These are phyloP conservation scores for Drosophila rufa DNA, from an alignment of 1,140 invertebrate genomes.

Conservation along the genomic window DNA sequence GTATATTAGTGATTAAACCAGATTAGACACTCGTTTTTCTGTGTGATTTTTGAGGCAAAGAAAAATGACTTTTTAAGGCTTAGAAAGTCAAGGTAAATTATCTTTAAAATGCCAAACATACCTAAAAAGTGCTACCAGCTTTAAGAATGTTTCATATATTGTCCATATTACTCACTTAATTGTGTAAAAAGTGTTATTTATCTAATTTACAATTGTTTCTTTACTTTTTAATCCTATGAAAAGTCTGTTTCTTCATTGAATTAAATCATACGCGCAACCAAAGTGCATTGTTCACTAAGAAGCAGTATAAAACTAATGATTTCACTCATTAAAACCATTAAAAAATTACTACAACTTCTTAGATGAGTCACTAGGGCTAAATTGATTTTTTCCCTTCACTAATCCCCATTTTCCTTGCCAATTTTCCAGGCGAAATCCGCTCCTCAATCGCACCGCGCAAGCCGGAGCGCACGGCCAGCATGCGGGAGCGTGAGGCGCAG, in stretches of 20 bases:
- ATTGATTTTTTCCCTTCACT: not conserved
- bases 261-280: too few relatives aligned
- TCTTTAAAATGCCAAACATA: too few relatives aligned
- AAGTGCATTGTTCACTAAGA: not conserved
- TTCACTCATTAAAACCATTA: not conserved
- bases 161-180: too few relatives aligned
- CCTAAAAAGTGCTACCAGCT: too few relatives aligned
- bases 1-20: too few relatives aligned
- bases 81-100: not conserved
- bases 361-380: not conserved
- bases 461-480: slow-evolving; percentile 92
- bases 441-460: slow-evolving; percentile 91
- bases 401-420: not conserved
- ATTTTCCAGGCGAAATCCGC: slow-evolving; percentile 88
- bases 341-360: too few relatives aligned
- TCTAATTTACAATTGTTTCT: not conserved
- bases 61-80: not conserved
- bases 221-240: not conserved
- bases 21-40: too few relatives aligned
- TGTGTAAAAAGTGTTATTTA: too few relatives aligned
- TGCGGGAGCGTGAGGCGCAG: slow-evolving; percentile 90
- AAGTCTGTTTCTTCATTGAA: not conserved
- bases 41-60: not conserved
- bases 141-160: too few relatives aligned
- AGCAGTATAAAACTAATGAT: not conserved